These are phyloP conservation scores for Rhagoletis zephyria DNA, from an alignment of 1,140 invertebrate genomes.

Conservation along the genomic window DNA sequence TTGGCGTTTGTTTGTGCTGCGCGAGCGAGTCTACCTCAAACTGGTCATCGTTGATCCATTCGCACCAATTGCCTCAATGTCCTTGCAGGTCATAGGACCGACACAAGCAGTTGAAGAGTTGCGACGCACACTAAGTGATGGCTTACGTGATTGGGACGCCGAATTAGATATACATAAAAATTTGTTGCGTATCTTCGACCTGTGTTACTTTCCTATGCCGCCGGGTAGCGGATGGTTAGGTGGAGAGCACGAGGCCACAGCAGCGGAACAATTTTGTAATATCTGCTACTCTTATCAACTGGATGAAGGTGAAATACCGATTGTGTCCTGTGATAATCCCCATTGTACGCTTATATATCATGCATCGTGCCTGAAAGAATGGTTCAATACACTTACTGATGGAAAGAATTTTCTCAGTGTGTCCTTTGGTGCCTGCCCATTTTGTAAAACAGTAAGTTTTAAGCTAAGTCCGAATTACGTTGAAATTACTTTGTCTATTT, in stretches of 20 bases:
- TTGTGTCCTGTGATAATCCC: constrained; percentile 69
- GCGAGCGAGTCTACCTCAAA: constrained; percentile 65
- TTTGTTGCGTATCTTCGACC: constrained; percentile 68
- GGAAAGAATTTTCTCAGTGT: constrained; percentile 67
- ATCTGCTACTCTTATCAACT: constrained; percentile 68
- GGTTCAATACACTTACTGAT: constrained; percentile 68
- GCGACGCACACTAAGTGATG: constrained; percentile 65
- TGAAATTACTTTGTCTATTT: not conserved
- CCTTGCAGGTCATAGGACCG: constrained; percentile 67
- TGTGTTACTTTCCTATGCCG: constrained; percentile 70
- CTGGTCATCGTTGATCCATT: constrained; percentile 66
- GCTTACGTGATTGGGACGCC: constrained; percentile 66
- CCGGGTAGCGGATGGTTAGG: constrained; percentile 48
- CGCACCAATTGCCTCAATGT: constrained; percentile 62
- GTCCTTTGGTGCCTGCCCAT: constrained; percentile 67
- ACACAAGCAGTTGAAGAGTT: constrained; percentile 65
- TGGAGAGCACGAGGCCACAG: not conserved
- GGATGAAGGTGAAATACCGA: constrained; percentile 65
- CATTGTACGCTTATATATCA: constrained; percentile 68
- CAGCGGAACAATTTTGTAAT: constrained; percentile 64
- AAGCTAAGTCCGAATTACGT: not conserved
- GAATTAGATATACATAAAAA: constrained; percentile 70
- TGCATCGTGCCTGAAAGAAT: constrained; percentile 66
- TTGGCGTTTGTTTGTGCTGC: constrained; percentile 64
- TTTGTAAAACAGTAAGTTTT: constrained; percentile 67